Base-by-base conservation (phyloP, 2,113 vertebrate species). In the Lanius collurio region DNA sequence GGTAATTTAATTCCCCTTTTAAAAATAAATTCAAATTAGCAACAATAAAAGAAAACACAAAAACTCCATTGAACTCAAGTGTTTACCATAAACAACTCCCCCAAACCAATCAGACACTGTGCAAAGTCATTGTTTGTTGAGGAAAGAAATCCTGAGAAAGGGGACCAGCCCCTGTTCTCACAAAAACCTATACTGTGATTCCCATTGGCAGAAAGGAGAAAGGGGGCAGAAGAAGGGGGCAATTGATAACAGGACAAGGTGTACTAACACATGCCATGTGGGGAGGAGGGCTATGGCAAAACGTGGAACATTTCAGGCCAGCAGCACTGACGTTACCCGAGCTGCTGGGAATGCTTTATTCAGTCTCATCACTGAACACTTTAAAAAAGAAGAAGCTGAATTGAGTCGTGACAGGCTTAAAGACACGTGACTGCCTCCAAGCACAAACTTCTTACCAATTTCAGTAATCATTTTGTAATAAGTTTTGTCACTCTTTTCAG, bases 1-100 rank as follows among this genome's bases (percentile, higher is more conserved):
- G 52, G 83, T 86, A 96, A 95, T 96, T 95, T 93, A 90, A 94
- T 86, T 96, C 89, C 56, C 75, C 39, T 64, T 93, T 96, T 90
- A 44, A 93, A 97, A 93, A 95, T 86, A 95, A 83, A 92, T 90
- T 90, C 82, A 93, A 94, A 95, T 95, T 74, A 96, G 24, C 78
- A 88, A 94, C 90, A 92, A 88, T 74, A 92, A 91, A 86, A 90
- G 55, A 95, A 96, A 94, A 86, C n/a, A 93, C 75, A 91, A 70
- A 86, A 81, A 2, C 35, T 63, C 71, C 0, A 1, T 30, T 74
- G 75, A 94, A 93, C 60, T 88, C 85, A 63, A 93, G 37, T 5
- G 86, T 56, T 88, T 92, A 83, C 56, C 55, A 88, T 74, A 90
- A 92, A 80, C 76, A 87, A 26, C 27, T 56, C 30, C n/a, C 18